Conservation (phyloP, 2,888 invertebrate genomes). For the Ornithoptera priamus region DNA sequence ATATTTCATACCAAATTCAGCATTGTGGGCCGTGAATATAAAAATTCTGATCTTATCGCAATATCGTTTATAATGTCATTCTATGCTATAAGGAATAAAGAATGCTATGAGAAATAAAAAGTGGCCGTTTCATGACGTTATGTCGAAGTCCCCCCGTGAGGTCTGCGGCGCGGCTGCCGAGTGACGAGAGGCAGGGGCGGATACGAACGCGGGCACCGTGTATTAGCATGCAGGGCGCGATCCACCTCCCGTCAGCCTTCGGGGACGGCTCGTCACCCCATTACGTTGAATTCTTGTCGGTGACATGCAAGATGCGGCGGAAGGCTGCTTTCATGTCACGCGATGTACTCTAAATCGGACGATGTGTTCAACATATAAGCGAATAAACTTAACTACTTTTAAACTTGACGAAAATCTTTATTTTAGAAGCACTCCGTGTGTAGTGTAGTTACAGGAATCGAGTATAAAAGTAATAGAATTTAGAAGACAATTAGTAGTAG, state of each 20-base stretch:
- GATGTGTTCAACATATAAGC: background rate
- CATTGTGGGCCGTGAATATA: too few relatives aligned
- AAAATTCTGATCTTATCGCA: background rate
- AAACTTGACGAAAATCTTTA: too few relatives aligned
- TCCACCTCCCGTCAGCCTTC: conserved; percentile 22
- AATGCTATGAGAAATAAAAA: background rate
- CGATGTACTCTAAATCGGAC: conserved; percentile 1
- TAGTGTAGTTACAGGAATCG: too few relatives aligned
- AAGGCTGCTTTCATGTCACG: conserved; percentile 13
- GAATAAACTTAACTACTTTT: too few relatives aligned
- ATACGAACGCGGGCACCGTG: conserved; percentile 16
- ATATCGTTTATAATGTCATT: conserved; percentile 1
- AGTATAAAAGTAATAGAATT: too few relatives aligned
- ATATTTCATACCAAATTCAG: too few relatives aligned
- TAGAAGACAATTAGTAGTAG: too few relatives aligned
- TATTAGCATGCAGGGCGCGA: conserved; percentile 34
- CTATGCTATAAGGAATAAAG: conserved; percentile 1
- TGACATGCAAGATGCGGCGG: conserved; percentile 13
- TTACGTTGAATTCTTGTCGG: conserved; percentile 20
- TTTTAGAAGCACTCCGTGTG: too few relatives aligned
- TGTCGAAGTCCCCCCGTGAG: conserved; percentile 6
- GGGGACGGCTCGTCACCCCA: conserved; percentile 26
- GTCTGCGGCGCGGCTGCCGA: conserved; percentile 9
- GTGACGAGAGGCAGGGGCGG: conserved; percentile 16
- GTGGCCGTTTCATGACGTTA: conserved; percentile 11